phyloP scores from a whole-genome alignment of 30 jellyfish, hydroid and myxozoan species.

The Mastigias papua region DNA sequence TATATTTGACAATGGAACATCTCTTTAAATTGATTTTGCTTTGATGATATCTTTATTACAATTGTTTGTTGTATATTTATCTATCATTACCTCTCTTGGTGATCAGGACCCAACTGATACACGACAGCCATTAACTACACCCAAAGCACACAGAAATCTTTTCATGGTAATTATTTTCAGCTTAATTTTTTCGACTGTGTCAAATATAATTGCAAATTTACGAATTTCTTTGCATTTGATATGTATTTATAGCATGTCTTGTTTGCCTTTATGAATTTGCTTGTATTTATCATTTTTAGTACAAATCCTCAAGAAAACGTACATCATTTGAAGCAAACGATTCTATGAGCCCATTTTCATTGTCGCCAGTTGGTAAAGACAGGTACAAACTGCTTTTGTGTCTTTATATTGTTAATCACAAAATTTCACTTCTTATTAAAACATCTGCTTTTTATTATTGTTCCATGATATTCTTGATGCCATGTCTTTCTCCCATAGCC shows the following conservation, averaged over 20 bases:
- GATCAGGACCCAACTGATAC: constrained; percentile 73
- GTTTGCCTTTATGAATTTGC: neutral
- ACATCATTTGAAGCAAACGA: constrained; percentile 78
- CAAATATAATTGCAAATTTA: neutral
- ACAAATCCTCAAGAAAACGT: constrained; percentile 66
- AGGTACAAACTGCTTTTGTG: constrained; percentile 37
- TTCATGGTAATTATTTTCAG: constrained; percentile 70
- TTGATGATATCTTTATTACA: neutral
- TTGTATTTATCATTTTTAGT: no score
- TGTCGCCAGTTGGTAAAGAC: constrained; percentile 86
- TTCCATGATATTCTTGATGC: neutral
- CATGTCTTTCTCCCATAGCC: constrained; percentile 54
- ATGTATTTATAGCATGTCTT: neutral
- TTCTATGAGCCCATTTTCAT: constrained; percentile 79
- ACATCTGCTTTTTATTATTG: neutral
- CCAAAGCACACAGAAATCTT: constrained; percentile 65
- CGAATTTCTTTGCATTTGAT: neutral
- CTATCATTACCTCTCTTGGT: neutral
- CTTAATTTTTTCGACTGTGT: neutral
- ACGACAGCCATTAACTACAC: constrained; percentile 86
- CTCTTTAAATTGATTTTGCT: no score
- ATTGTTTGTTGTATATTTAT: neutral
- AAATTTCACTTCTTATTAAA: no score
- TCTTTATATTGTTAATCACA: neutral
- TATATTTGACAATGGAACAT: no score